Conservation (phyloP, 2,888 invertebrate species). For the Lacanobia oleracea region DNA sequence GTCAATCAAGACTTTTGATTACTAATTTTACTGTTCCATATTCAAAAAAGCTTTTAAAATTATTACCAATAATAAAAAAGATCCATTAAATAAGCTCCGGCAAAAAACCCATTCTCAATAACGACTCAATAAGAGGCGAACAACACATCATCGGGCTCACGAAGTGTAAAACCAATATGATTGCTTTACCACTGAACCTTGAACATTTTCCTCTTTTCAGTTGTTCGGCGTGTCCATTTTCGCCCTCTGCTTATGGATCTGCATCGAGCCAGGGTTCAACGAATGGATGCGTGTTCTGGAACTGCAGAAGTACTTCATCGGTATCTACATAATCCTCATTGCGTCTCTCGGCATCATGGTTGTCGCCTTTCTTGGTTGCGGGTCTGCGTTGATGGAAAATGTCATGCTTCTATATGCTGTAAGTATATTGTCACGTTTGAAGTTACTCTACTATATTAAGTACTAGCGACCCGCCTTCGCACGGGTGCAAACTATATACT, state of each 20-base stretch:
- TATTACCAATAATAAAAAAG: background rate
- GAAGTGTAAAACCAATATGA: slow-evolving; percentile 26
- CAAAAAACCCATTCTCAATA: slow-evolving; percentile 16
- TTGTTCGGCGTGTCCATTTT: slow-evolving; percentile 95
- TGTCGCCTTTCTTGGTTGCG: slow-evolving; percentile 95
- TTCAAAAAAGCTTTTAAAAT: background rate
- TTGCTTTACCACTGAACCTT: slow-evolving; percentile 18
- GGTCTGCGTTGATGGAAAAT: slow-evolving; percentile 95
- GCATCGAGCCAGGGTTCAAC: slow-evolving; percentile 95
- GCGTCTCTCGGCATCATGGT: slow-evolving; percentile 93
- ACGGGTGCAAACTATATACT: no score
- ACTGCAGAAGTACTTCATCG: slow-evolving; percentile 95
- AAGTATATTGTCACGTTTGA: slow-evolving; percentile 75
- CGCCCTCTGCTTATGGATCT: slow-evolving; percentile 95
- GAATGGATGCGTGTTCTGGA: slow-evolving; percentile 95
- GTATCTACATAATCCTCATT: slow-evolving; percentile 95
- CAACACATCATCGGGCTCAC: slow-evolving; percentile 15
- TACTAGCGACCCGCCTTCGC: no score
- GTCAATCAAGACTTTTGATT: background rate
- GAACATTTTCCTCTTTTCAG: slow-evolving; percentile 86
- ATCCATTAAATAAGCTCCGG: background rate
- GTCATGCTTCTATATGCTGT: slow-evolving; percentile 92
- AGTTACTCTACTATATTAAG: no score
- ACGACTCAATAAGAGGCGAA: slow-evolving; percentile 12
- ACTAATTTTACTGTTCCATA: background rate